Base-by-base conservation (phyloP, 1,140 invertebrate genomes). In the Caenorhabditis brenneri region DNA sequence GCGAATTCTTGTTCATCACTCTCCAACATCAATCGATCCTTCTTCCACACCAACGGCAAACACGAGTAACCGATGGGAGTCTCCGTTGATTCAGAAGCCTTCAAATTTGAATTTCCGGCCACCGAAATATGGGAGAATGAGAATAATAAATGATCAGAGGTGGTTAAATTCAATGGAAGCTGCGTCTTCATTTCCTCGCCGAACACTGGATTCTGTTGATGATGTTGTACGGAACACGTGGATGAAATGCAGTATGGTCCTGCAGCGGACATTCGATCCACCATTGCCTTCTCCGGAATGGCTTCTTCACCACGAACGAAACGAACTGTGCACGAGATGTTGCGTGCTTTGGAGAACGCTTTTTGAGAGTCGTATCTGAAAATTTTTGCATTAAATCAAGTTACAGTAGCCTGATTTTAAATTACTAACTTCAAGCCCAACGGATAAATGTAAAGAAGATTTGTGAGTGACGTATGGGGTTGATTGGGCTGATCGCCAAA, bases 391-490 rank as follows among this genome's bases (percentile, higher is more conserved):
- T n/a, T n/a, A n/a, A n/a, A n/a, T n/a, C n/a, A n/a, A n/a, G n/a
- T n/a, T 42, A 42, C 39, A 42, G 39, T 42, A 42, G 39, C 51
- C 51, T 2, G 15, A 55, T 29, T 10, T 39, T 60, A 60, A 39
- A 82, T n/a, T n/a, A 49, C 27, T 53, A 24, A 97, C 89, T 94
- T 95, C 10, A 98, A 92, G 79, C 92, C 93, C 82, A 95, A 92
- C 0, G 96, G 96, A 91, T 96, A 96, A 2, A 98, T 94, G 91
- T 96, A 97, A 0, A 98, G 91, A 91, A 96, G 94, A 92, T 98
- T 96, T 4, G 94, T 91, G 91, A 94, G 97, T 27, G 93, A 94
- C 1, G 94, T 94, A 88, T 94, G 94, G 3, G 95, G 95, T 91
- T 95, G 93, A 48, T 94, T 92, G 82, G 94, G 93, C 85, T 93